Evolutionary conservation across 2,113 vertebrate species (phyloP).

Genomic region (Myotis lucifugus): DNA sequence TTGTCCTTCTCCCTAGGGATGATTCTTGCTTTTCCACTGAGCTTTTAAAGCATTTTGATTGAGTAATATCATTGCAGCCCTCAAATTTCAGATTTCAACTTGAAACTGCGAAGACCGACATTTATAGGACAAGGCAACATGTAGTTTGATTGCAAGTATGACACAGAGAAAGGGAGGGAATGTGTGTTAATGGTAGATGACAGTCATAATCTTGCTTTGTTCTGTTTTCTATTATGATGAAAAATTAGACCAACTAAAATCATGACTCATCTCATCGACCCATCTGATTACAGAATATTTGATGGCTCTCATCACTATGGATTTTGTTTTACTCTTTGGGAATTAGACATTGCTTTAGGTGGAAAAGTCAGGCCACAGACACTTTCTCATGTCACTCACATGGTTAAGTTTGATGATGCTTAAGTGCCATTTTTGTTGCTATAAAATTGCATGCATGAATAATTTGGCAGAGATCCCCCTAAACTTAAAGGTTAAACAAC

Average conservation of each 20-base stretch:
- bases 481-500: constrained; percentile 38
- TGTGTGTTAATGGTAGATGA: not conserved
- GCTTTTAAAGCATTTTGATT: not conserved
- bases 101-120: not conserved
- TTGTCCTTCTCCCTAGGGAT: not conserved
- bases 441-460: constrained; percentile 36
- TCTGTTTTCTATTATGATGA: not conserved
- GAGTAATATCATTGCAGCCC: not conserved
- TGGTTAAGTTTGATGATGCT: not conserved
- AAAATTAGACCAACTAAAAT: not conserved
- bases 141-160: not conserved
- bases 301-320: not conserved
- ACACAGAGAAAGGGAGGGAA: not conserved
- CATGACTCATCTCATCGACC: not conserved
- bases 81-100: not conserved
- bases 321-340: not conserved
- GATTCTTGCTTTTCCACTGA: not conserved
- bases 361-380: not conserved
- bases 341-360: not conserved
- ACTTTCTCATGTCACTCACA: not conserved
- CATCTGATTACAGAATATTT: not conserved
- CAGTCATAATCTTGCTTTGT: not conserved
- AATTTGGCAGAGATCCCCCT: constrained; percentile 4
- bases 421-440: not conserved
- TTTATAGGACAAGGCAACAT: not conserved